phyloP scores from a whole-genome alignment of 2,113 vertebrate genomes.

The Oplegnathus fasciatus region DNA sequence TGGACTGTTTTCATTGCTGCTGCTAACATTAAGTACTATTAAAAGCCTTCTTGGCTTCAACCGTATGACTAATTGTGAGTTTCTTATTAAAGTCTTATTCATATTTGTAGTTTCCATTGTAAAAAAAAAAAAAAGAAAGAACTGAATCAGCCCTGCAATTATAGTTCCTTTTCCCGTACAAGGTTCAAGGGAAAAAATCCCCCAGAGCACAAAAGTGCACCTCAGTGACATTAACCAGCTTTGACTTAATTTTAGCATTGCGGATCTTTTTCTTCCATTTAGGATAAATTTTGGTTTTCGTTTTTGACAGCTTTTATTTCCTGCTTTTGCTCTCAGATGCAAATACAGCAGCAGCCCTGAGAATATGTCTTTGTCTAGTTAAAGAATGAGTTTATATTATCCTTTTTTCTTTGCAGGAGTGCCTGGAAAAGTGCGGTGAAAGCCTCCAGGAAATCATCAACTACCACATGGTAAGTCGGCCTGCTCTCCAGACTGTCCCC shows the following conservation, averaged over 20 bases:
- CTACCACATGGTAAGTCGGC: conserved; percentile 93
- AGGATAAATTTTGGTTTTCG: conserved; percentile 32
- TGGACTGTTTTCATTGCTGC: conserved; percentile 63
- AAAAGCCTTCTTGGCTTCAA: conserved; percentile 71
- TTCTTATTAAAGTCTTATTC: conserved; percentile 76
- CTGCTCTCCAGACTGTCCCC: conserved; percentile 17
- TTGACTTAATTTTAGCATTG: conserved; percentile 22
- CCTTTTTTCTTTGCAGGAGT: conserved; percentile 87
- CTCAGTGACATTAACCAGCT: conserved; percentile 48
- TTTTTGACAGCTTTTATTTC: conserved; percentile 29
- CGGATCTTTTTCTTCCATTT: conserved; percentile 26
- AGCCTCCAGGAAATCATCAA: conserved; percentile 98
- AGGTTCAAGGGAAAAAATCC: conserved; percentile 30
- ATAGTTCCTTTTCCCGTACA: conserved; percentile 53
- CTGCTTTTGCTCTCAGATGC: not conserved
- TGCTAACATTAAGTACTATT: conserved; percentile 72
- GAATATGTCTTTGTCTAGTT: conserved; percentile 19
- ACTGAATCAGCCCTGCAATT: conserved; percentile 61
- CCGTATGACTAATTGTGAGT: conserved; percentile 72
- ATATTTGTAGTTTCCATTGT: conserved; percentile 79
- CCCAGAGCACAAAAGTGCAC: not conserved
- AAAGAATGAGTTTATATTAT: not conserved
- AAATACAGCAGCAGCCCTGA: conserved; percentile 12
- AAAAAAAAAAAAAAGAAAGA: conserved; percentile 60
- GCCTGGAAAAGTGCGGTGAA: conserved; percentile 95